A percentile compares a stretch with the other conserved stretches of the same genome.
Evolutionary conservation across 1,140 invertebrate genomes (phyloP).

Genomic region (Drosophila lini): DNA sequence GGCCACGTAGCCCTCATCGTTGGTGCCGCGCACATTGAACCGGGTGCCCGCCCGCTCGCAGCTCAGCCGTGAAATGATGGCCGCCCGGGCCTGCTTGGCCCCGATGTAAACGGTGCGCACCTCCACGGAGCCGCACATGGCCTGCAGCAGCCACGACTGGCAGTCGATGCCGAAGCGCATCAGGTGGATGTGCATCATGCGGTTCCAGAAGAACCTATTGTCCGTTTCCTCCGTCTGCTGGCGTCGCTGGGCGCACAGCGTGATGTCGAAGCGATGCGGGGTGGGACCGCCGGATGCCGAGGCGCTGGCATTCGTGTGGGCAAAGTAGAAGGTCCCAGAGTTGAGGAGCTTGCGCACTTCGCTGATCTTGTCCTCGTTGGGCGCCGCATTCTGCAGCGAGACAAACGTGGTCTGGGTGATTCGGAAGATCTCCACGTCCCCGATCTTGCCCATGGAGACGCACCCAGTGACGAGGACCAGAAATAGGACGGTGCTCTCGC

Average conservation of each 20-base stretch:
- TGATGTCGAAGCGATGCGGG: slow-evolving; percentile 90
- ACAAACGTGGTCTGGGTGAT: slow-evolving; percentile 96
- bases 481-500: slow-evolving; percentile 93
- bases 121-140: slow-evolving; percentile 98
- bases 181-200: slow-evolving; percentile 96
- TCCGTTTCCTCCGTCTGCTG: slow-evolving; percentile 92
- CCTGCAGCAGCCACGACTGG: slow-evolving; percentile 94
- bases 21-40: slow-evolving; percentile 99
- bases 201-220: slow-evolving; percentile 99
- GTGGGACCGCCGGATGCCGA: slow-evolving; percentile 76
- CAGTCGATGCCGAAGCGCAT: slow-evolving; percentile 95
- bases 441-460: slow-evolving; percentile 97
- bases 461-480: slow-evolving; percentile 97
- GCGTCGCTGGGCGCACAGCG: slow-evolving; percentile 95
- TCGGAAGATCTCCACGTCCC: slow-evolving; percentile 96
- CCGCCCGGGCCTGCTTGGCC: slow-evolving; percentile 95
- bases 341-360: slow-evolving; percentile 95
- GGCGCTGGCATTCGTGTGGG: slow-evolving; percentile 86
- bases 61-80: slow-evolving; percentile 97
- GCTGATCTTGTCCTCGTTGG: slow-evolving; percentile 91
- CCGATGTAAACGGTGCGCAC: slow-evolving; percentile 98
- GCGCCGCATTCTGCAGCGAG: slow-evolving; percentile 90
- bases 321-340: slow-evolving; percentile 98
- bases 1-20: slow-evolving; percentile 99
- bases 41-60: slow-evolving; percentile 98